Conservation (phyloP, 1,140 invertebrate species). For the Eumaeus atala region DNA sequence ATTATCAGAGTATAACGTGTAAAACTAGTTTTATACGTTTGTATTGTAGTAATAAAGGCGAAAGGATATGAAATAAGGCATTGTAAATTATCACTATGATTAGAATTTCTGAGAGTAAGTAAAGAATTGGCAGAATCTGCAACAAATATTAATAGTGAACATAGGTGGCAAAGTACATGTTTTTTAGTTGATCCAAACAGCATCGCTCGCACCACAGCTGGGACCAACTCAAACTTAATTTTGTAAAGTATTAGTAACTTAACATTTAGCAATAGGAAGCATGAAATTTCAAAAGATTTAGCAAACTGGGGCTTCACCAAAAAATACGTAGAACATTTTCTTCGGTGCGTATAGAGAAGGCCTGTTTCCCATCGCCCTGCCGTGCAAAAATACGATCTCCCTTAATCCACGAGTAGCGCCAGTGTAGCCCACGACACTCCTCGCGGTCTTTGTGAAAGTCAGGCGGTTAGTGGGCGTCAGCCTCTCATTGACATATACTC, state of each 20-base stretch:
- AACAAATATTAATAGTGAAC: not conserved
- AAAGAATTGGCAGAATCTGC: not conserved
- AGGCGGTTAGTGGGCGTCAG: not conserved
- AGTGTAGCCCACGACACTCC: not conserved
- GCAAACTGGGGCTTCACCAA: not conserved
- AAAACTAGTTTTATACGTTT: too few relatives aligned
- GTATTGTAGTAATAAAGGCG: too few relatives aligned
- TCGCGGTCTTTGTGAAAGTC: not conserved
- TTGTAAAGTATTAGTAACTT: not conserved
- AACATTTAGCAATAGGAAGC: not conserved
- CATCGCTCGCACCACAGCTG: not conserved
- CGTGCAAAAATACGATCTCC: constrained; percentile 5
- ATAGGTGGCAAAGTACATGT: not conserved
- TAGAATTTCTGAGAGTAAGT: too few relatives aligned
- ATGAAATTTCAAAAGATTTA: not conserved
- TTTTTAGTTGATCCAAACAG: not conserved
- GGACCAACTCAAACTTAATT: not conserved
- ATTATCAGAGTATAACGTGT: too few relatives aligned
- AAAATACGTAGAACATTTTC: not conserved
- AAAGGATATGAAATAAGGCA: too few relatives aligned
- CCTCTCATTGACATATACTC: constrained; percentile 1
- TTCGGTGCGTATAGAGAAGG: not conserved
- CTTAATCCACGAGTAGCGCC: not conserved
- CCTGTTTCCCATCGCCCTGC: not conserved
- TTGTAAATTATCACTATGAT: too few relatives aligned